Base-by-base conservation (phyloP, 1,140 invertebrate species). In the Drosophila biarmipes region DNA sequence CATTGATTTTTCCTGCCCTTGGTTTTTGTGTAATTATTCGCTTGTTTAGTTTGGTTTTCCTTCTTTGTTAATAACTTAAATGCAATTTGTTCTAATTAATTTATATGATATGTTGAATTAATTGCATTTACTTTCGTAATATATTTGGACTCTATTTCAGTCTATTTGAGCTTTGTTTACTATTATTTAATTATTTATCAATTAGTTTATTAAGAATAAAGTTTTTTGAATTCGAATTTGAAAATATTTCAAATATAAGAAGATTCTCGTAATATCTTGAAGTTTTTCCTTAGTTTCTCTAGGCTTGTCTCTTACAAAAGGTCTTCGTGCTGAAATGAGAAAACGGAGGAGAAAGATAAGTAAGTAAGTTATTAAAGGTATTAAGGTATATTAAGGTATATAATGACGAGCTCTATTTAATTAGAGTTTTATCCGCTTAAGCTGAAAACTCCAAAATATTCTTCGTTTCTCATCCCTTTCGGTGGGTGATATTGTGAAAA, bases 61-160 rank as follows among this genome's bases (percentile, higher is more conserved):
- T 62, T 68, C 58, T 62, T 68, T 35, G 68, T 76, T 59, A 75
- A 69, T 84, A 82, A 84, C 84, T 89, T 89, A 89, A 89, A 89
- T 89, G 84, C 84, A 89, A 89, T 89, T 84, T 69, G 66, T 69
- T 74, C 84, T 89, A 89, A 89, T 89, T 89, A 89, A 80, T 89
- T 89, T 89, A 85, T 89, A 85, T 91, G 82, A 90, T 89, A 87
- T 90, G 82, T 90, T 77, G 72, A 80, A 78, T 80, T 82, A 80
- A 80, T 82, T 73, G 73, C 69, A 80, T 78, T 69, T 78, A 77
- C 72, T 74, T 74, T 74, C 71, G 71, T 74, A 64, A 77, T 80
- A 67, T 82, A 91, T 91, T 91, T 91, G 89, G 90, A 91, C 89
- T 90, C 89, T 91, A 90, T 85, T 91, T 91, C 90, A 91, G 90